A percentile compares a stretch with the other conserved stretches of the same genome.
These are phyloP conservation scores for Spodoptera picta DNA, from an alignment of 2,888 invertebrate species.

Conservation along the genomic window DNA sequence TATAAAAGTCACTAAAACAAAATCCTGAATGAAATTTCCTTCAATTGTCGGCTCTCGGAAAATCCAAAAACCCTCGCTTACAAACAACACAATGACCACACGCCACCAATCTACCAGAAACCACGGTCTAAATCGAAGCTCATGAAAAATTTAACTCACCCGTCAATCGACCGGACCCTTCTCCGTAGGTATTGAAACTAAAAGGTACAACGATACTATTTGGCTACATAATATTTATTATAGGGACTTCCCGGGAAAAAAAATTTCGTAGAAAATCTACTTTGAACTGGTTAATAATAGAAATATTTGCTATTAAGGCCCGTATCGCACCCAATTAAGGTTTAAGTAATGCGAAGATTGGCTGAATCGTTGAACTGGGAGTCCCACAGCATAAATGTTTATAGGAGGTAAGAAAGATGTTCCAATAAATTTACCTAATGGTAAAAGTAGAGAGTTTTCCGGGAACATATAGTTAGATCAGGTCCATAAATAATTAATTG, in stretches of 20 bases:
- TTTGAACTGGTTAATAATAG: background rate
- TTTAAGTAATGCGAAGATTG: too few relatives aligned
- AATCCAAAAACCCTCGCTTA: background rate
- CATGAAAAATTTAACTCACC: conserved; percentile 41
- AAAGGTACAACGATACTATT: conserved; percentile 7
- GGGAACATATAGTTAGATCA: too few relatives aligned
- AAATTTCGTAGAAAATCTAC: conserved; percentile 1
- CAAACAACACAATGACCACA: conserved; percentile 19
- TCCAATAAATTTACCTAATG: too few relatives aligned
- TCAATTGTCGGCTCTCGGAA: background rate
- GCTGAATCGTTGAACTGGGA: background rate
- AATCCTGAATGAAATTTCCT: conserved; percentile 6
- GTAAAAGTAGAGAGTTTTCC: too few relatives aligned
- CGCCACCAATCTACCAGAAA: conserved; percentile 1
- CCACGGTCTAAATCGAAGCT: conserved; percentile 18
- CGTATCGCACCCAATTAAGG: too few relatives aligned
- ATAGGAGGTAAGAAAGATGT: too few relatives aligned
- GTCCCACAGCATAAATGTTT: background rate
- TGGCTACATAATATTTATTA: conserved; percentile 15
- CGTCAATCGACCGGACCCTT: conserved; percentile 26
- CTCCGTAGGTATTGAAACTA: conserved; percentile 12
- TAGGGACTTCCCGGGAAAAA: conserved; percentile 1
- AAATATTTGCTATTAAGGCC: too few relatives aligned
- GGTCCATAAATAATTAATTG: too few relatives aligned
- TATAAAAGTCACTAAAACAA: background rate